Conservation (phyloP, 2,888 invertebrate genomes). For the Dysmachus trigonus region DNA sequence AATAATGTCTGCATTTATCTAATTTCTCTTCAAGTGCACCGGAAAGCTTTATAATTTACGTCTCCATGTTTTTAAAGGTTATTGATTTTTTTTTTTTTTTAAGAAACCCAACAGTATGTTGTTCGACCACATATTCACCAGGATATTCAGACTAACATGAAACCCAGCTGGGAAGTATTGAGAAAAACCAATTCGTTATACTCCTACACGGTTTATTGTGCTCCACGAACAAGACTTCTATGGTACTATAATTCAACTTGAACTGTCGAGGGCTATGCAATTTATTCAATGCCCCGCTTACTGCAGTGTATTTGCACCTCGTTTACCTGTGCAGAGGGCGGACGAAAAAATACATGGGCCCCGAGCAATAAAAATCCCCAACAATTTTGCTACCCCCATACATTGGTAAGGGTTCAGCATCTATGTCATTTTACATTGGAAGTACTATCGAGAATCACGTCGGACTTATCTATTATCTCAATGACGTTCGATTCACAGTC, state of each 20-base stretch:
- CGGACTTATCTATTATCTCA: neutral
- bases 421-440: neutral
- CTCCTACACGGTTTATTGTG: neutral
- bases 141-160: neutral
- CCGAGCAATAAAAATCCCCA: neutral
- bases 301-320: neutral
- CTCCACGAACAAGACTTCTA: neutral
- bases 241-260: neutral
- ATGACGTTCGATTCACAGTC: neutral
- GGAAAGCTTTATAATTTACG: neutral
- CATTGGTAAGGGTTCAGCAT: neutral
- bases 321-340: neutral
- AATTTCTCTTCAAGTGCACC: neutral
- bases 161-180: neutral
- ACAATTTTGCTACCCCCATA: neutral
- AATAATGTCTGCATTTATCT: neutral
- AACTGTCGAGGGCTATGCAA: neutral
- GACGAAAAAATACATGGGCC: neutral
- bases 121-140: neutral
- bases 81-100: neutral
- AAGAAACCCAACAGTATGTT: neutral
- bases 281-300: neutral
- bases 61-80: neutral
- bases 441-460: neutral
- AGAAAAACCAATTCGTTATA: neutral